phyloP scores from a whole-genome alignment of 2,888 invertebrate genomes.

The Carabus problematicus region DNA sequence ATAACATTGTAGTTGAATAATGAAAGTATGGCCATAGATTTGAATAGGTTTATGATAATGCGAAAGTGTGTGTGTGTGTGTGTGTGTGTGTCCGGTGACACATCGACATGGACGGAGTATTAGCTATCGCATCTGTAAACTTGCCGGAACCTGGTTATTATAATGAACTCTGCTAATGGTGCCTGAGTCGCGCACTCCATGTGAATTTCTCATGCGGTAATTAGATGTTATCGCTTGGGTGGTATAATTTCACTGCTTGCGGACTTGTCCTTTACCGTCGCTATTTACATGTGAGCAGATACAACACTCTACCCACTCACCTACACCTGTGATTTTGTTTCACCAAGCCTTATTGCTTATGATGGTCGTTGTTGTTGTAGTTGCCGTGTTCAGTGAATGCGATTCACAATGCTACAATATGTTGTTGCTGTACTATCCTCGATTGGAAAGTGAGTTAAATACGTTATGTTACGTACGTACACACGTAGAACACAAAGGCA shows the following conservation, averaged over 20 bases:
- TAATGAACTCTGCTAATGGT: conserved; percentile 29
- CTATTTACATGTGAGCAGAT: too few relatives aligned
- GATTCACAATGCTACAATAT: too few relatives aligned
- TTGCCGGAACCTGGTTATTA: conserved; percentile 18
- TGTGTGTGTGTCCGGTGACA: neutral
- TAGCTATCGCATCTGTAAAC: conserved; percentile 15
- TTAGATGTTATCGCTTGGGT: conserved; percentile 36
- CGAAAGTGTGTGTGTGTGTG: neutral
- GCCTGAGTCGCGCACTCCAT: conserved; percentile 16
- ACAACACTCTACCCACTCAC: too few relatives aligned
- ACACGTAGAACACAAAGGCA: too few relatives aligned
- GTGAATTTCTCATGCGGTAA: conserved; percentile 32
- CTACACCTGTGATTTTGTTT: too few relatives aligned
- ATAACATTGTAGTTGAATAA: neutral
- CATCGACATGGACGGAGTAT: neutral
- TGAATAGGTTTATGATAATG: neutral
- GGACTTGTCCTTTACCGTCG: conserved; percentile 2
- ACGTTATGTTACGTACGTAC: too few relatives aligned
- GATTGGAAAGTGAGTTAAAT: too few relatives aligned
- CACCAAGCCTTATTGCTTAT: too few relatives aligned
- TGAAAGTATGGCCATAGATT: neutral
- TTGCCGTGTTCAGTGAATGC: too few relatives aligned
- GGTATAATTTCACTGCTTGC: conserved; percentile 33
- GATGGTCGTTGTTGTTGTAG: too few relatives aligned
- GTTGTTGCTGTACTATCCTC: too few relatives aligned